Evolutionary conservation across 1,140 invertebrate genomes (phyloP).

Genomic region (Thalassaphorura encarpata): DNA sequence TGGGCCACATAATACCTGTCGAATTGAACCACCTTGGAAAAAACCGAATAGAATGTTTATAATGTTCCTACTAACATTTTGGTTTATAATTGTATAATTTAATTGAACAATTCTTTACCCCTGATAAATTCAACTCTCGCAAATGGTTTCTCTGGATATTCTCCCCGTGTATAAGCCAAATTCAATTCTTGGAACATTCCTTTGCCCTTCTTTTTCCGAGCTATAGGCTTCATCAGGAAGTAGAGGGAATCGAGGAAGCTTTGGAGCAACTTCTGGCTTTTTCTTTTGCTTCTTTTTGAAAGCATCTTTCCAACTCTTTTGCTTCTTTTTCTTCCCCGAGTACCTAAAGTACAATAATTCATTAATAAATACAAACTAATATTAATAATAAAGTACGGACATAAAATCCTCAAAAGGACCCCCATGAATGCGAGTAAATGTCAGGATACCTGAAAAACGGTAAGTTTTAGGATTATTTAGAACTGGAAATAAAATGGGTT

Average conservation of each 20-base stretch:
- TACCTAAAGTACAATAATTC: slow-evolving; percentile 1
- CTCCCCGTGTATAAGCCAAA: too few species aligned
- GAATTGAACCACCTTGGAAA: slow-evolving; percentile 18
- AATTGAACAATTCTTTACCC: slow-evolving; percentile 6
- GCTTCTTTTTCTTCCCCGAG: slow-evolving; percentile 11
- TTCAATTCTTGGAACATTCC: neutral
- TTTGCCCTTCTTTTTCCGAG: neutral
- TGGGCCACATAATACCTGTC: slow-evolving; percentile 24
- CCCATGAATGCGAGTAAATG: slow-evolving; percentile 29
- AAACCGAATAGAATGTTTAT: neutral
- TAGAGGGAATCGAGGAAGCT: slow-evolving; percentile 15
- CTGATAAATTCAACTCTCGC: neutral
- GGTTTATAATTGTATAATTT: neutral
- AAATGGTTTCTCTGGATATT: too few species aligned
- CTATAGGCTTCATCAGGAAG: neutral
- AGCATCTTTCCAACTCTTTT: neutral
- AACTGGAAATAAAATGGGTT: neutral
- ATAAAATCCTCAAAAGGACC: slow-evolving; percentile 26
- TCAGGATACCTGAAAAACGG: slow-evolving; percentile 20
- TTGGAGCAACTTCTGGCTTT: slow-evolving; percentile 12
- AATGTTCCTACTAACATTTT: neutral
- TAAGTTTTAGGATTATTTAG: neutral
- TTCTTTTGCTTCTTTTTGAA: slow-evolving; percentile 13
- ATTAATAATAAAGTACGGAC: too few species aligned
- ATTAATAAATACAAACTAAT: too few species aligned